Base-by-base conservation (phyloP, 2,113 vertebrate genomes). In the Beaufortia kweichowensis region DNA sequence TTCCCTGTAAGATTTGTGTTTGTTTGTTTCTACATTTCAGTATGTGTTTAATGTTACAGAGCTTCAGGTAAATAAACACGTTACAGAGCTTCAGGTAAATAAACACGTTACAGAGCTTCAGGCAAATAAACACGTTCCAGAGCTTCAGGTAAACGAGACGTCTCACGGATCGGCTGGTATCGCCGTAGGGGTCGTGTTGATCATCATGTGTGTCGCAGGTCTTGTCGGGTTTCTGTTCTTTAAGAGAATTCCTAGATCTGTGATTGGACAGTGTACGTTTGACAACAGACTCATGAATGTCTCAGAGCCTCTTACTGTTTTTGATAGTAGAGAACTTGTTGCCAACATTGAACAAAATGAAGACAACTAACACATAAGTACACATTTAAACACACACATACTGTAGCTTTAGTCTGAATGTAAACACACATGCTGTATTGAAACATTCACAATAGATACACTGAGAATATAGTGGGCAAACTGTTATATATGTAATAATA, bases 261-360 rank as follows among this genome's bases (percentile, higher is more conserved):
- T 78, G 23, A 46, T 87, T 24, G 86, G 85, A 77, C 92, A 94
- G 55, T 84, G 79, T 65, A 94, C 89, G 50, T 99, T 98, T 82
- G 96, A 97, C 86, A 98, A 98, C 88, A 95, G 92, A 21, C 88
- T 98, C 39, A 98, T 88, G 95, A 96, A 92, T 26, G 86, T 86
- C 0, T 69, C 83, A 57, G 85, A 86, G 64, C 35, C 78, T 60
- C 90, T 81, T 84, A 46, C 86, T 82, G 84, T 81, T 0, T 88
- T 92, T 5, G 95, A 99, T 82, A 95, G 90, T 8, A 98, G 95
- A 79, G 92, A 92, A 77, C 92, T 98, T 23, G 89, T 97, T 78
- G 86, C 87, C 76, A 96, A 96, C 85, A 98, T 98, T 60, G 96
- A 99, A 83, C 92, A 88, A 78, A 99, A 99, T 41, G 96, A 99